Base-by-base conservation (phyloP, 53 echinoderm and acorn worm species). In the Hippasteria phrygiana region DNA sequence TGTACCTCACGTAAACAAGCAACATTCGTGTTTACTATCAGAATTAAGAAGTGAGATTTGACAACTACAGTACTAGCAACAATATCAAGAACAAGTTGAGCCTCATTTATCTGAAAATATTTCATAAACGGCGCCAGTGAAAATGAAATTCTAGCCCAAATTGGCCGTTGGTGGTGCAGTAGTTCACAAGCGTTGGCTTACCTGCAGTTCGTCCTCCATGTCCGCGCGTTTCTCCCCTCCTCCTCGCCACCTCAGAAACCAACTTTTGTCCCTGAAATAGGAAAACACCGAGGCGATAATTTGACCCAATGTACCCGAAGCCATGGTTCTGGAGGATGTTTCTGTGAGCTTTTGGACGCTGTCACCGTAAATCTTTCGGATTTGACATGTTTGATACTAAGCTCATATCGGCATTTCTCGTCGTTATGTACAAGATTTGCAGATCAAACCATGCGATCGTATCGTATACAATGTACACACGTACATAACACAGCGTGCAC, bases 241-340 rank as follows among this genome's bases (percentile, higher is more conserved):
- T 55, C 90, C 90, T 42, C 95, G 82, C 78, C 92, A 74, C 92
- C 90, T 95, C 72, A 95, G 89, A 90, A 92, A 95, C 88, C 91
- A 89, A 67, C 91, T 90, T 74, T 90, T 95, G 69, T 95, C 95
- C 69, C 95, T 95, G 86, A 92, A 95, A 88, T 73, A 95, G 50
- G 92, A 93, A 92, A 95, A 95, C 53, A 95, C 84, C 73, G 95
- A 95, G 40, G 95, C 93, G 71, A 95, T 74, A 76, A 95, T 83
- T 48, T 95, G 95, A 87, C 95, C 88, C 8, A 95, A 62, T 87
- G 93, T 73, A 51, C 48, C 85, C 50, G 85, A 85, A 48, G 85
- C 85, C 85, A 85, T 85, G 71, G 51, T 32, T 35, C 17, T 2
- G 12, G 85, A 33, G n/a, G 50, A 48, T 8, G 41, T 20, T 43